Base-by-base conservation (phyloP, 2,888 invertebrate genomes). In the Agonum fuliginosum region DNA sequence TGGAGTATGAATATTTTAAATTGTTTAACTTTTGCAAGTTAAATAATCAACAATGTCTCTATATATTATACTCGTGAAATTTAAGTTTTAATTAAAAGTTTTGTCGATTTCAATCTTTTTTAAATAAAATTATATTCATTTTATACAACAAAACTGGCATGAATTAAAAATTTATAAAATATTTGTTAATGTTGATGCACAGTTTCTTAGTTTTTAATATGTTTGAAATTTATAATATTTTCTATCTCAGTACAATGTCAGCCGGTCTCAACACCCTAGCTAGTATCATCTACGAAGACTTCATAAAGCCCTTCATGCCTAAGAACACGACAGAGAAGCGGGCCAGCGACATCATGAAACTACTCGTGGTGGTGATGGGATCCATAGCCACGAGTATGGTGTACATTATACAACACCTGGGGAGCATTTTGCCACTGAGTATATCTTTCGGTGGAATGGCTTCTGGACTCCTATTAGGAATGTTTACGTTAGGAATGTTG, bases 301-400 rank as follows among this genome's bases (percentile, higher is more conserved):
- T 91, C 80, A 88, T 91, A 14, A 86, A 88, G 75, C 88, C 88
- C 0, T 89, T 83, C 80, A 87, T 91, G 83, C 89, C 89, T 0
- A 86, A 87, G 71, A 86, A 84, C 62, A 87, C 88, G 0, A 87
- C 86, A 12, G 90, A 90, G 81, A 83, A 86, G 20, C 85, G 88
- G 0, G 90, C 91, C 27, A 90, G 91, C 65, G 88, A 87, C 79
- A 88, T 90, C 54, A 89, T 92, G 88, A 92, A 91, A 86, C 86
- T 89, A 78, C 78, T 88, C 12, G 86, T 87, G 0, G 81, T 86
- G 2, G 30, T 83, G 0, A 73, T 83, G 4, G 97, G 97, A 0
- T 85, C 92, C 0, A 83, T 94, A 10, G 94, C 94, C 20, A 95
- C 97, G 80, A 91, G 88, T 0, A 87, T 97, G 62, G 89, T 92